Conservation (phyloP, 1,140 invertebrate genomes). For the Mylabris phalerata region DNA sequence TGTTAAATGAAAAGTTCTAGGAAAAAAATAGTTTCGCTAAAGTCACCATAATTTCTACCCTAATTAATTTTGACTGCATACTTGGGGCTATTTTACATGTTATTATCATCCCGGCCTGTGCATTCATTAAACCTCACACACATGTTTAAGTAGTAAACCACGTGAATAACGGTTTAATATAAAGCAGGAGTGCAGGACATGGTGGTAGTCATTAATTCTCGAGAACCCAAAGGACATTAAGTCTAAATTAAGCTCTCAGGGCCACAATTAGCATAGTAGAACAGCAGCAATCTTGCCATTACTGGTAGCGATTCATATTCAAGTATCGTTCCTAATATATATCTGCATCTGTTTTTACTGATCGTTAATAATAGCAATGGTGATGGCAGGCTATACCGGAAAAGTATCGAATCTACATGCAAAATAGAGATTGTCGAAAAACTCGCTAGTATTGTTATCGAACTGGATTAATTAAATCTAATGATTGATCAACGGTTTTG, state of each 20-base stretch:
- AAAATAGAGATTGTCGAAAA: too few relatives aligned
- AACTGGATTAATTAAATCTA: too few relatives aligned
- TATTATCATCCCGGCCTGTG: background rate
- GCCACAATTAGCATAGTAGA: conserved; percentile 15
- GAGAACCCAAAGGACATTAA: conserved; percentile 14
- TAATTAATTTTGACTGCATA: too few relatives aligned
- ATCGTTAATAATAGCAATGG: conserved; percentile 3
- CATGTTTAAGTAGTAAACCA: conserved; percentile 11
- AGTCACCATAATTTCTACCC: too few relatives aligned
- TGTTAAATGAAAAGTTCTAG: too few relatives aligned
- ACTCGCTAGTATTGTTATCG: too few relatives aligned
- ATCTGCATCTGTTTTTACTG: conserved; percentile 18
- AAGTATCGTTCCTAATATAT: conserved; percentile 5
- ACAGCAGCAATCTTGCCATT: conserved; percentile 11
- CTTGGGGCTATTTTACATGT: background rate
- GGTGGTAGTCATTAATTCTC: conserved; percentile 5
- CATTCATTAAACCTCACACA: conserved; percentile 2
- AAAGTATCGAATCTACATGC: too few relatives aligned
- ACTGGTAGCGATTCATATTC: conserved; percentile 13
- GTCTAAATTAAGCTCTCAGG: conserved; percentile 17
- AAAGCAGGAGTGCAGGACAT: conserved; percentile 1
- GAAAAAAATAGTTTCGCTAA: too few relatives aligned
- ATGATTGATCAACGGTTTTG: too few relatives aligned
- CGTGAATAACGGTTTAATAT: conserved; percentile 10
- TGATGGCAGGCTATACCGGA: too few relatives aligned